These are phyloP conservation scores for Patella ulyssiponensis DNA, from an alignment of 2,888 invertebrate species.

Conservation along the genomic window DNA sequence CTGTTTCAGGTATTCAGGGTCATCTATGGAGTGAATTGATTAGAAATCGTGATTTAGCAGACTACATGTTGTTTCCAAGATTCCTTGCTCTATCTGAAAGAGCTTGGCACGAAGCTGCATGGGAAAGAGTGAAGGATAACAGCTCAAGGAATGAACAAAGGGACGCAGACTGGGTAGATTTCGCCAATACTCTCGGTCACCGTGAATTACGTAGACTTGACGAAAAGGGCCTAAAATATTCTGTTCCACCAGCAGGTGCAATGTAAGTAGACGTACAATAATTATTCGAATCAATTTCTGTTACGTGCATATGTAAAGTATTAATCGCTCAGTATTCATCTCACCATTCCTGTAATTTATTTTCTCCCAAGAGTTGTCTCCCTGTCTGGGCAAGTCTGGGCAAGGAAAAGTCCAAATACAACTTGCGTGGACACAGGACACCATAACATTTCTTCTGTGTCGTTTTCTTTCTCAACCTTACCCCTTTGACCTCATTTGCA, in stretches of 20 bases:
- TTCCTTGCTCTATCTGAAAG: constrained; percentile 64
- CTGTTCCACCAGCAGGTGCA: constrained; percentile 59
- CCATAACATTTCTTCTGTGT: too few relatives aligned
- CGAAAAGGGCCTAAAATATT: constrained; percentile 44
- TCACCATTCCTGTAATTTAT: too few relatives aligned
- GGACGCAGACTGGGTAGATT: constrained; percentile 49
- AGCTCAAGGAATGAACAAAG: constrained; percentile 25
- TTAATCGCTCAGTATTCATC: too few relatives aligned
- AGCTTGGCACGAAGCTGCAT: constrained; percentile 66
- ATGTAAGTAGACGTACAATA: constrained; percentile 41
- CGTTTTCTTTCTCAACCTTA: too few relatives aligned
- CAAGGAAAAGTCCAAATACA: too few relatives aligned
- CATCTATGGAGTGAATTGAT: constrained; percentile 65
- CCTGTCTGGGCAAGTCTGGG: too few relatives aligned
- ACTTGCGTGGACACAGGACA: too few relatives aligned
- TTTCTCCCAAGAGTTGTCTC: too few relatives aligned
- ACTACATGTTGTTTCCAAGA: constrained; percentile 60
- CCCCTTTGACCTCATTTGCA: too few relatives aligned
- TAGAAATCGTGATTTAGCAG: constrained; percentile 46
- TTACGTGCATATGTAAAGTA: too few relatives aligned
- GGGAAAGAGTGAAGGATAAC: constrained; percentile 51
- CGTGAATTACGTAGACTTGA: constrained; percentile 55
- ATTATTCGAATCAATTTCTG: too few relatives aligned
- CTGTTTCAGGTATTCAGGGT: constrained; percentile 62
- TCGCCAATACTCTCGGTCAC: constrained; percentile 56